phyloP scores from a whole-genome alignment of 2,797 vertebrate species.

The Platyrinchus mystaceus region DNA sequence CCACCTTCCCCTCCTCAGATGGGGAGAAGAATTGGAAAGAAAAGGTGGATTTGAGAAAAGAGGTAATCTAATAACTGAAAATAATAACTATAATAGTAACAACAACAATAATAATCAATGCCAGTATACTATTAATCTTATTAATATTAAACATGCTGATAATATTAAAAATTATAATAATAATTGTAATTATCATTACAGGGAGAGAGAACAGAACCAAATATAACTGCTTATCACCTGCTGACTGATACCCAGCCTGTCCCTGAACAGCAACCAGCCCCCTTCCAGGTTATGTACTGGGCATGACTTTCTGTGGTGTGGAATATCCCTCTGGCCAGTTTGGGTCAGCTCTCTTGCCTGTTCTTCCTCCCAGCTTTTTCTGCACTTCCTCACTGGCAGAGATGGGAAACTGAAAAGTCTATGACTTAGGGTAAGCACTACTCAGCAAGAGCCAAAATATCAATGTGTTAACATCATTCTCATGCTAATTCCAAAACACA shows the following conservation, averaged over 20 bases:
- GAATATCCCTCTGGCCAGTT: too few relatives aligned
- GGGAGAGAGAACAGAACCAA: neutral
- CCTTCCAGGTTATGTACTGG: neutral
- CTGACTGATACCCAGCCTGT: neutral
- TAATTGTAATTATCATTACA: neutral
- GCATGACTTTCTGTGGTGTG: rapidly evolving
- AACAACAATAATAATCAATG: rapidly evolving
- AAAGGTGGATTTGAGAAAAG: neutral
- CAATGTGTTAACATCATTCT: neutral
- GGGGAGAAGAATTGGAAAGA: neutral
- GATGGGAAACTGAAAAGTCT: neutral
- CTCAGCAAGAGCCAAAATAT: neutral
- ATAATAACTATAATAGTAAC: too few relatives aligned
- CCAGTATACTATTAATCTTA: too few relatives aligned
- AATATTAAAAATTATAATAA: neutral
- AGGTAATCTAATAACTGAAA: neutral
- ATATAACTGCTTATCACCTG: neutral
- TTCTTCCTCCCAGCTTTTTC: neutral
- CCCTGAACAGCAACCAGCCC: too few relatives aligned
- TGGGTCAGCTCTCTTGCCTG: neutral
- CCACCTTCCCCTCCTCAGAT: too few relatives aligned
- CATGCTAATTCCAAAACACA: neutral
- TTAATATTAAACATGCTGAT: neutral
- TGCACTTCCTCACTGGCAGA: neutral
- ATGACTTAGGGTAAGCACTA: neutral